Percentiles rank a stretch among this genome's conserved stretches.
These are phyloP conservation scores for Pelagia noctiluca DNA, from an alignment of 30 jellyfish, hydroid and myxozoan species.

Conservation along the genomic window DNA sequence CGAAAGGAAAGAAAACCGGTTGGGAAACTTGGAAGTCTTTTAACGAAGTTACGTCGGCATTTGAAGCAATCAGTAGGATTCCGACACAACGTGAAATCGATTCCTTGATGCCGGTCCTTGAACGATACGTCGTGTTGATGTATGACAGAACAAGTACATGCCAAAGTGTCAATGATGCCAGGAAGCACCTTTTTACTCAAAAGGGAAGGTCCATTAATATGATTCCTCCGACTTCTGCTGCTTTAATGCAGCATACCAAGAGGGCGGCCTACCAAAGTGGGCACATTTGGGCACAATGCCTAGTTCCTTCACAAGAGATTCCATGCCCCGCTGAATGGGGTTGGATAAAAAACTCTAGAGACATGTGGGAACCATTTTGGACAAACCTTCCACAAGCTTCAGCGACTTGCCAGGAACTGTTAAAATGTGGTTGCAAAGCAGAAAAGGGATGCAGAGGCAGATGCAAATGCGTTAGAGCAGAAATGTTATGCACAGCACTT, in stretches of 20 bases:
- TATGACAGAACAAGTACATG: slow-evolving; percentile 19
- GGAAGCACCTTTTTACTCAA: slow-evolving; percentile 34
- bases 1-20: slow-evolving; percentile 25
- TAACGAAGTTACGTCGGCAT: slow-evolving; percentile 32
- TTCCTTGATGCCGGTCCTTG: neutral
- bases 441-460: no score
- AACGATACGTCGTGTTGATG: slow-evolving; percentile 33
- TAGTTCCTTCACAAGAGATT: slow-evolving; percentile 12
- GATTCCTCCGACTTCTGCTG: slow-evolving; percentile 47
- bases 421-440: no score
- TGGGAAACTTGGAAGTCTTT: slow-evolving; percentile 15
- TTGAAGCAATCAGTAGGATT: neutral
- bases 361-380: slow-evolving; percentile 30
- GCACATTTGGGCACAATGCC: slow-evolving; percentile 40
- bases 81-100: neutral
- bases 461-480: no score
- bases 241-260: slow-evolving; percentile 40
- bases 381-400: slow-evolving; percentile 34
- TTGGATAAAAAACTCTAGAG: slow-evolving; percentile 24
- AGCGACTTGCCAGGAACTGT: no score
- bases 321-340: slow-evolving; percentile 52
- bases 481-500: no score
- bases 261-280: slow-evolving; percentile 58
- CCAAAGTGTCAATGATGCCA: slow-evolving; percentile 13
- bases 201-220: slow-evolving; percentile 21